Conservation (phyloP, 2,797 vertebrate genomes). For the Mus spretus region DNA sequence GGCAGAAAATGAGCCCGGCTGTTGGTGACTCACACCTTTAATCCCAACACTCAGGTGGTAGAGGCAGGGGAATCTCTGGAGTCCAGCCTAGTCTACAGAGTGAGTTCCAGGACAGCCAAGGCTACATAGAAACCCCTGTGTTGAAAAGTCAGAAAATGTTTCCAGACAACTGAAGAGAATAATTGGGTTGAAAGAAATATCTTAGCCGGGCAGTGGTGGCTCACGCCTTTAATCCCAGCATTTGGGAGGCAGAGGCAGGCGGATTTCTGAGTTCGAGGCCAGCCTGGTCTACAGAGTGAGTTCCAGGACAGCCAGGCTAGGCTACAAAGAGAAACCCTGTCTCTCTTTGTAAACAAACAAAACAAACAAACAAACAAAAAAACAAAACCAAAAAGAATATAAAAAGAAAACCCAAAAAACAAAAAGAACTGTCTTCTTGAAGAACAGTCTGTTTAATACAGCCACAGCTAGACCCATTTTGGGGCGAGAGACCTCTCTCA, state of each 20-base stretch:
- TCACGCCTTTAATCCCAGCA: too few relatives aligned
- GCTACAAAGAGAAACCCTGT: too few relatives aligned
- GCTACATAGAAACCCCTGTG: neutral
- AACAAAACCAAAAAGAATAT: too few relatives aligned
- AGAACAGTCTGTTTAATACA: neutral
- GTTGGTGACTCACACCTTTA: neutral
- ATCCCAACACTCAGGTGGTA: neutral
- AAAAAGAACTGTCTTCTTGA: constrained; percentile 23
- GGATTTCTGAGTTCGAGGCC: too few relatives aligned
- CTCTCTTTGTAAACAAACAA: too few relatives aligned
- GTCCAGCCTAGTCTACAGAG: neutral
- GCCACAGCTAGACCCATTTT: neutral
- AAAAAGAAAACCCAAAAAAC: too few relatives aligned
- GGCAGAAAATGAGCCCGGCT: neutral
- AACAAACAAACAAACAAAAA: too few relatives aligned
- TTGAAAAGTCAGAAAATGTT: neutral
- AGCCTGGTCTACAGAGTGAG: too few relatives aligned
- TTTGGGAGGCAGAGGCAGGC: too few relatives aligned
- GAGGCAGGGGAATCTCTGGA: neutral
- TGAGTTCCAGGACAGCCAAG: neutral
- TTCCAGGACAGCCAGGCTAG: too few relatives aligned
- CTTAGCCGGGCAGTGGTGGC: too few relatives aligned
- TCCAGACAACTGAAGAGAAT: neutral
- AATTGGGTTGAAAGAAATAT: neutral
- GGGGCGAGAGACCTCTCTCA: neutral